Conservation (phyloP, 2,113 vertebrate genomes). For the Myotis brandtii region DNA sequence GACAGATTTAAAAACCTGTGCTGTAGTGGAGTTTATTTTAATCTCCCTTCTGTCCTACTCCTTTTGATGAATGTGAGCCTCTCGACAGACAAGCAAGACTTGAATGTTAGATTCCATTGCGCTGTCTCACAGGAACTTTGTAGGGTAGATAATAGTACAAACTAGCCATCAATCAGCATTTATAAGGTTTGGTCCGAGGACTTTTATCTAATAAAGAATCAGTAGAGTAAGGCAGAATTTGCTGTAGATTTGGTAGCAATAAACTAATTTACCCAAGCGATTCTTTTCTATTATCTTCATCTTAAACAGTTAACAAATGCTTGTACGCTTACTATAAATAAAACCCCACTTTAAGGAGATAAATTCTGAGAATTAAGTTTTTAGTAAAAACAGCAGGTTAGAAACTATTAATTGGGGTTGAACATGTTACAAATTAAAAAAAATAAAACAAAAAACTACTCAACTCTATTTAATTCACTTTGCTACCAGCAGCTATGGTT, state of each 20-base stretch:
- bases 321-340: not conserved
- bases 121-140: not conserved
- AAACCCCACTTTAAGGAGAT: conserved; percentile 24
- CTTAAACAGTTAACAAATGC: not conserved
- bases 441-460: not conserved
- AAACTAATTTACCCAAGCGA: conserved; percentile 21
- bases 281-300: conserved; percentile 25
- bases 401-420: conserved; percentile 11
- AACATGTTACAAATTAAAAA: not conserved
- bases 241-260: not conserved
- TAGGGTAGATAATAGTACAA: not conserved
- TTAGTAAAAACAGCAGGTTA: not conserved
- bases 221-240: conserved; percentile 17
- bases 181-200: not conserved
- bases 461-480: conserved; percentile 28
- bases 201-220: conserved; percentile 46
- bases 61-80: conserved; percentile 48
- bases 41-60: not conserved
- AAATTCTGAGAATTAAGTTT: conserved; percentile 38
- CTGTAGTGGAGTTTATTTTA: conserved; percentile 22
- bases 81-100: not conserved
- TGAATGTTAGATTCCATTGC: not conserved
- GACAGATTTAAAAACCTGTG: not conserved
- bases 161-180: conserved; percentile 31
- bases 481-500: conserved; percentile 30